These are phyloP conservation scores for Pogonocherus hispidulus DNA, from an alignment of 2,888 invertebrate species.

Conservation along the genomic window DNA sequence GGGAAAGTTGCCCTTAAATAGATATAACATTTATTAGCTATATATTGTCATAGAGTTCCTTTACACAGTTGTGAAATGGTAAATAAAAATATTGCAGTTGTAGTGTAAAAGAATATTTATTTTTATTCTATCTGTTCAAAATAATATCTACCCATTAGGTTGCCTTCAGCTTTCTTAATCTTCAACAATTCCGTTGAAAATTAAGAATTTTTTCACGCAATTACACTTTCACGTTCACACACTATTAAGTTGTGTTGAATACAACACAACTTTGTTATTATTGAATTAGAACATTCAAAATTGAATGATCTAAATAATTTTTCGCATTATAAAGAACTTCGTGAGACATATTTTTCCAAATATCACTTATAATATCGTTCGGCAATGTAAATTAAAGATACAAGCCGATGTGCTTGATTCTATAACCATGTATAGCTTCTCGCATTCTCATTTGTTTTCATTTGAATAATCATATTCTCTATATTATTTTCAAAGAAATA, in stretches of 20 bases:
- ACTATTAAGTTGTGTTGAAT: conserved; percentile 56
- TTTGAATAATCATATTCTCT: no score
- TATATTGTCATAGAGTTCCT: no score
- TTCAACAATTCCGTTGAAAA: conserved; percentile 49
- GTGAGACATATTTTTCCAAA: not conserved
- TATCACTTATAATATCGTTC: not conserved
- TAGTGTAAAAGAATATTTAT: conserved; percentile 17
- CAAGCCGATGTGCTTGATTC: no score
- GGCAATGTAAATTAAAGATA: not conserved
- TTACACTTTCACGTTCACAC: conserved; percentile 37
- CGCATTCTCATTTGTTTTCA: no score
- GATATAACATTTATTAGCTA: not conserved
- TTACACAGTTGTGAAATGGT: not conserved
- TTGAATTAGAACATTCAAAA: conserved; percentile 44
- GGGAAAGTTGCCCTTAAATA: not conserved
- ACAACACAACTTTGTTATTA: conserved; percentile 52
- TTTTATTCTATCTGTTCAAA: not conserved
- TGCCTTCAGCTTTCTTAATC: conserved; percentile 27
- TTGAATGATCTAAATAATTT: conserved; percentile 40
- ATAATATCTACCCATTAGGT: not conserved
- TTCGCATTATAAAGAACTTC: not conserved
- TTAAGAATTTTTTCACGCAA: conserved; percentile 9
- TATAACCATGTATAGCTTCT: no score
- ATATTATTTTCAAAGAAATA: no score
- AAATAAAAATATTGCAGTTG: conserved; percentile 10